Percentiles rank a stretch among this genome's conserved stretches.
Evolutionary conservation across 2,888 invertebrate genomes (phyloP).

Genomic region (Agrypnus murinus): DNA sequence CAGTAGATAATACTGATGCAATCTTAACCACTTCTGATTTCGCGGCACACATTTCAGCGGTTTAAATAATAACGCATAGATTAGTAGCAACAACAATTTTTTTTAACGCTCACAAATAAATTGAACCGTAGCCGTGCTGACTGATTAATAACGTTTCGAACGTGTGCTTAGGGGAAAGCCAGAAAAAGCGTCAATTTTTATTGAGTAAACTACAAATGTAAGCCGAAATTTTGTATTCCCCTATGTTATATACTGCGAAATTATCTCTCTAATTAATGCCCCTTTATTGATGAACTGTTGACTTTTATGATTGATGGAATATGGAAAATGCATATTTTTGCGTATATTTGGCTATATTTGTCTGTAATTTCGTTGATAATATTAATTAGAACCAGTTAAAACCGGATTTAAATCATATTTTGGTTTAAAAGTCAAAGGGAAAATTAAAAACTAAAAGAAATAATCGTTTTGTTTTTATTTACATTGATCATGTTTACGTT

Average conservation of each 20-base stretch:
- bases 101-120: background rate
- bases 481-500: too few relatives aligned
- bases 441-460: background rate
- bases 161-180: background rate
- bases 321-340: background rate
- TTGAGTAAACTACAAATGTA: background rate
- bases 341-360: background rate
- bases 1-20: background rate
- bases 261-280: background rate
- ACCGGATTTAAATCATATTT: background rate
- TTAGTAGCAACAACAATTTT: constrained; percentile 1
- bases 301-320: background rate
- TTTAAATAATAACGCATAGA: constrained; percentile 6
- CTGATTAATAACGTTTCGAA: background rate
- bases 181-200: background rate
- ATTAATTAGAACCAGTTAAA: background rate
- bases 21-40: constrained; percentile 12
- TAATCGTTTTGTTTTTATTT: too few relatives aligned
- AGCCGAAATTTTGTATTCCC: too few relatives aligned
- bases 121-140: background rate
- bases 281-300: constrained; percentile 7
- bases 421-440: background rate
- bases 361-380: background rate
- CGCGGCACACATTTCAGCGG: constrained; percentile 3
- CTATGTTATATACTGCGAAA: background rate